Conservation (phyloP, 1,140 invertebrate genomes). For the Orius laevigatus region DNA sequence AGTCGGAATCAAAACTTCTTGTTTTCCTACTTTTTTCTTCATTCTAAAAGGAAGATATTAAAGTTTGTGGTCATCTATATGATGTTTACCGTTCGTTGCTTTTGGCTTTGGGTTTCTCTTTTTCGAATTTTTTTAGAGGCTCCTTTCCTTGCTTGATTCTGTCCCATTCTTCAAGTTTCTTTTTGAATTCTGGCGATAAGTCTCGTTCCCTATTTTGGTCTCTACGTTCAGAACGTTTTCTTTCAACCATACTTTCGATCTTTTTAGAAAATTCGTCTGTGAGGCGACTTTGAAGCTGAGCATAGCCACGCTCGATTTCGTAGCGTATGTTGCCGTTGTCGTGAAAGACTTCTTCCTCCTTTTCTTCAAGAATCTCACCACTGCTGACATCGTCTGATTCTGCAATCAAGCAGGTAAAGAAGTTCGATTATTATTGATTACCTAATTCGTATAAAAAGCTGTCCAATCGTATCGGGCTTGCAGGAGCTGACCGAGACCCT, state of each 20-base stretch:
- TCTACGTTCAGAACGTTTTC: conserved; percentile 26
- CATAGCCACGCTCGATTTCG: conserved; percentile 41
- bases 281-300: conserved; percentile 45
- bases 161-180: conserved; percentile 72
- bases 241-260: conserved; percentile 49
- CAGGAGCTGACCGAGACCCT: conserved; percentile 42
- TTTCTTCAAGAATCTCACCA: conserved; percentile 18
- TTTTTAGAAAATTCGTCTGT: conserved; percentile 51
- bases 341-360: background rate
- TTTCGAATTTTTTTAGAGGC: too few species aligned
- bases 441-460: conserved; percentile 41
- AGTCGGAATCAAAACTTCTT: conserved; percentile 62
- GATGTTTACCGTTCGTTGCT: conserved; percentile 12
- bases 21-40: conserved; percentile 54
- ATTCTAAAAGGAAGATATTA: conserved; percentile 26
- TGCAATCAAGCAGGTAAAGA: conserved; percentile 11
- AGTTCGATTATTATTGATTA: conserved; percentile 22
- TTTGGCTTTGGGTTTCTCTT: too few species aligned
- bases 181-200: conserved; percentile 56
- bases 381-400: conserved; percentile 20
- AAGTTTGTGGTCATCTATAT: too few species aligned
- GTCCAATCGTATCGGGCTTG: conserved; percentile 43
- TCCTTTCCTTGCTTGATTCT: conserved; percentile 37
- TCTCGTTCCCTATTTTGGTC: conserved; percentile 35
- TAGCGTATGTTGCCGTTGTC: conserved; percentile 24